Conservation (phyloP, 2,888 invertebrate species). For the Apantesis nais region DNA sequence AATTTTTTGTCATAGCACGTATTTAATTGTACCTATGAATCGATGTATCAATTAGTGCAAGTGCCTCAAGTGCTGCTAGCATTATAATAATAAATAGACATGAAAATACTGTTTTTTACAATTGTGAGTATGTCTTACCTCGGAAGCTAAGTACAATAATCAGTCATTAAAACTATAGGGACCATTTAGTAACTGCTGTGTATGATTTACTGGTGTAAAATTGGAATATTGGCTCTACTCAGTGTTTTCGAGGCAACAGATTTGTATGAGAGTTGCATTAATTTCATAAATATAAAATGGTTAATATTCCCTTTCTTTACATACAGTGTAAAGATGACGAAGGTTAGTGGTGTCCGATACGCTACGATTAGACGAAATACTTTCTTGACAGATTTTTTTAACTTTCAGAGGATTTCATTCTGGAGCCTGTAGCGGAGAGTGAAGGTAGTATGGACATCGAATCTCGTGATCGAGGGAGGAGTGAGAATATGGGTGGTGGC, state of each 20-base stretch:
- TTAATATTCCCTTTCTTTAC: not conserved
- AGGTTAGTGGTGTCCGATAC: not conserved
- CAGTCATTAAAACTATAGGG: not conserved
- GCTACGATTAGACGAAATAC: too few species aligned
- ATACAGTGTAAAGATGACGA: not conserved
- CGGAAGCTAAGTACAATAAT: not conserved
- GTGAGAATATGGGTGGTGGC: conserved; percentile 58
- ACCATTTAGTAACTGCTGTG: too few species aligned
- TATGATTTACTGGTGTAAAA: too few species aligned
- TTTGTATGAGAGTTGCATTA: not conserved
- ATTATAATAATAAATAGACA: too few species aligned
- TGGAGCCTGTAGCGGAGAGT: conserved; percentile 87
- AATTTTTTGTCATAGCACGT: too few species aligned
- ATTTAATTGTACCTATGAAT: too few species aligned
- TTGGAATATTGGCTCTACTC: not conserved
- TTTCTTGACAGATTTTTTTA: not conserved
- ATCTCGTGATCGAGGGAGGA: conserved; percentile 41
- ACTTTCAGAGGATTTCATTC: conserved; percentile 88
- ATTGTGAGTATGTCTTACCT: too few species aligned
- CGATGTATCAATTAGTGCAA: too few species aligned
- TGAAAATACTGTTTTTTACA: too few species aligned
- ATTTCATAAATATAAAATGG: too few species aligned
- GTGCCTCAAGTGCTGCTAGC: too few species aligned
- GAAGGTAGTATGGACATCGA: conserved; percentile 60
- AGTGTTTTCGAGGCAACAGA: not conserved